Evolutionary conservation across 2,113 vertebrate species (phyloP).

Genomic region (Crotalus helleri): DNA sequence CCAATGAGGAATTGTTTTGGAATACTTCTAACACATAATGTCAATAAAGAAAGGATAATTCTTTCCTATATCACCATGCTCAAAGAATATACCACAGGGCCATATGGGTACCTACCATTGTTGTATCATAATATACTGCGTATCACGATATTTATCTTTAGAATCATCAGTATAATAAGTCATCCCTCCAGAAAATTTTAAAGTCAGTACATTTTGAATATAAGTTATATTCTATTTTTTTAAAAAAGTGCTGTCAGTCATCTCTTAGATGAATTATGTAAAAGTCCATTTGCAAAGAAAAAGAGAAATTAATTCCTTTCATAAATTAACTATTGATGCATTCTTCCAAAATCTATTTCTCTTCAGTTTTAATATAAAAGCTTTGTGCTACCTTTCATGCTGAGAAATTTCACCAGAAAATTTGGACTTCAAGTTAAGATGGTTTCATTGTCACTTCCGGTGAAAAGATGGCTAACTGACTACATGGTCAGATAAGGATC

Average conservation of each 20-base stretch:
- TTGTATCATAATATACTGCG: background rate
- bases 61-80: too few relatives aligned
- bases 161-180: too few relatives aligned
- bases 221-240: background rate
- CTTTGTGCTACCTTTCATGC: rapidly evolving
- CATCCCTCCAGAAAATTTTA: background rate
- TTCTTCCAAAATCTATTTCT: background rate
- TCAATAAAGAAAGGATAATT: background rate
- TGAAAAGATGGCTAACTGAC: too few relatives aligned
- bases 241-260: background rate
- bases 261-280: background rate
- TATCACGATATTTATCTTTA: background rate
- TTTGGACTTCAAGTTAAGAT: background rate
- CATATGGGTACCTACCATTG: background rate
- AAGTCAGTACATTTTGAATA: background rate
- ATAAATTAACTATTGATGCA: background rate
- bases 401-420: background rate
- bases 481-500: too few relatives aligned
- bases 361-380: background rate
- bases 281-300: constrained; percentile 13
- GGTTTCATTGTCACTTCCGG: background rate
- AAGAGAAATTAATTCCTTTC: background rate
- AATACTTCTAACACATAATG: background rate
- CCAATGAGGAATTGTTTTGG: background rate
- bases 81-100: background rate